A percentile compares a stretch with the other conserved stretches of the same genome.
Evolutionary conservation across 1,140 invertebrate species (phyloP).

Genomic region (Nasonia vitripennis): DNA sequence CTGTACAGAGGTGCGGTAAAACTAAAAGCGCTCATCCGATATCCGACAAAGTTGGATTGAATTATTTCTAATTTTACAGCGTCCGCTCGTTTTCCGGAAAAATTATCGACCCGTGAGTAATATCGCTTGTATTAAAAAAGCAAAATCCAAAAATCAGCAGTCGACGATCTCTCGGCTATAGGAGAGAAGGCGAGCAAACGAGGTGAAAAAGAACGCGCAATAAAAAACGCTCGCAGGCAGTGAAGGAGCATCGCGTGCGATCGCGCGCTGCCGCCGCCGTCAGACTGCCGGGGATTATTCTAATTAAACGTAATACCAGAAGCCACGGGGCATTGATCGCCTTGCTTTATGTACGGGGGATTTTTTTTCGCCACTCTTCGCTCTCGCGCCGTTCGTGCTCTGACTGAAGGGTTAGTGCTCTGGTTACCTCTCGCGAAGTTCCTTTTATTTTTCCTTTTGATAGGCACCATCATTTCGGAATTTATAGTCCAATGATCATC

Average conservation of each 20-base stretch:
- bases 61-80: background rate
- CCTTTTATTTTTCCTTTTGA: background rate
- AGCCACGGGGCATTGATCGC: conserved; percentile 60
- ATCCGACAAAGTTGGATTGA: background rate
- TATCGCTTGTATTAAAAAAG: too few relatives aligned
- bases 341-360: background rate
- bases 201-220: background rate
- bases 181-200: background rate
- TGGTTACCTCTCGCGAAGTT: background rate
- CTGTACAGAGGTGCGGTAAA: background rate
- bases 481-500: too few relatives aligned
- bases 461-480: too few relatives aligned
- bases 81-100: too few relatives aligned
- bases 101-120: too few relatives aligned
- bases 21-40: background rate
- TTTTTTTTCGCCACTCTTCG: background rate
- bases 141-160: too few relatives aligned
- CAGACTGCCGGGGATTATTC: conserved; percentile 56
- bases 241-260: conserved; percentile 9
- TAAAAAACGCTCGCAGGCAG: background rate
- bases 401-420: background rate
- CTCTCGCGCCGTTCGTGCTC: background rate
- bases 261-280: conserved; percentile 39
- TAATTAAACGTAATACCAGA: conserved; percentile 62
- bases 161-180: background rate